Conservation (phyloP, 2,888 invertebrate genomes). For the Hecatera dysodea region DNA sequence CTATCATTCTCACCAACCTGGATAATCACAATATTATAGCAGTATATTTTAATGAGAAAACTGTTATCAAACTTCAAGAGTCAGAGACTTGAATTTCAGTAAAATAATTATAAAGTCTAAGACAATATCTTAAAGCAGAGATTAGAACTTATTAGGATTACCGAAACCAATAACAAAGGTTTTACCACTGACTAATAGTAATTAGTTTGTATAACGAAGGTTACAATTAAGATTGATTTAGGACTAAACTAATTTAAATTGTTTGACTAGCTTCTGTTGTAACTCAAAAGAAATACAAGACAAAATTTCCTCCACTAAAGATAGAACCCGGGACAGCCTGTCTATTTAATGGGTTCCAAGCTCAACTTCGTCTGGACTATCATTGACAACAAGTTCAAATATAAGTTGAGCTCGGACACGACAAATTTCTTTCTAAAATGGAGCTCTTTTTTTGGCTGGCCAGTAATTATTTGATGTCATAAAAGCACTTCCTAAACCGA, state of each 20-base stretch:
- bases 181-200: neutral
- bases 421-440: rapidly evolving
- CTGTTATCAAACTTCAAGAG: neutral
- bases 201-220: neutral
- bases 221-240: constrained; percentile 10
- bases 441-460: neutral
- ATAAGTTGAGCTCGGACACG: neutral
- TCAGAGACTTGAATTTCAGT: neutral
- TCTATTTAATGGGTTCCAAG: neutral
- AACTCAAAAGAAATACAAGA: neutral
- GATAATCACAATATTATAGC: too few species aligned
- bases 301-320: neutral
- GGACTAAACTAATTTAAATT: neutral
- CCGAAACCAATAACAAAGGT: neutral
- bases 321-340: neutral
- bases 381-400: neutral
- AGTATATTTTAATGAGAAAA: too few species aligned
- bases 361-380: neutral
- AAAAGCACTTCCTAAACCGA: constrained; percentile 31
- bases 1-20: too few species aligned
- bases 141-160: neutral
- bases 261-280: neutral
- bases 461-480: constrained; percentile 11
- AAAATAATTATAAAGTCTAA: neutral
- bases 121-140: neutral